Evolutionary conservation across 2,113 vertebrate species (phyloP), one percentile per base, ranked within the genome.

Genomic region (Gallinago paraguaiae): DNA sequence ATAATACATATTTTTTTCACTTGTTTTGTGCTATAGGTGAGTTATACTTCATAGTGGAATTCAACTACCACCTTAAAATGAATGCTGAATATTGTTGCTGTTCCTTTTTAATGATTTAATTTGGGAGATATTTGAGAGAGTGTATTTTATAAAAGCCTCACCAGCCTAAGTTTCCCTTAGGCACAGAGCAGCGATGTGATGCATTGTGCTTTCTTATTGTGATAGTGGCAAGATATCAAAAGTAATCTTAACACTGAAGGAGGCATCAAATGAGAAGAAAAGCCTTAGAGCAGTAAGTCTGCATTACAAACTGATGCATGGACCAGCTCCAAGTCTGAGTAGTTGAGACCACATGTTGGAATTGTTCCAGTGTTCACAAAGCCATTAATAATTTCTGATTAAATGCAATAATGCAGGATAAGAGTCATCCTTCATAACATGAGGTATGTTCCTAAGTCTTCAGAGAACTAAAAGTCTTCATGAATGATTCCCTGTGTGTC

Each of bases 1-100:
- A 11, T 16, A 37, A 7, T 30, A 12, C 3, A 0, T 2, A 6
- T 17, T 37, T n/a, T 22, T 53, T 67, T 24, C 2, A 13, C 33
- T 69, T 53, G 6, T 53, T 59, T 69, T 60, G 28, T 69, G 19
- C 28, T n/a, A 10, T 17, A 43, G 8, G 20, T 41, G 7, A 7
- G 4, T 45, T 81, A 12, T 25, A 57, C 22, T 70, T 51, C 27
- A 43, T 25, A 68, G 59, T 46, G 68, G 48, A 68, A 59, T 23
- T 71, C 23, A 86, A 74, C 17, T 60, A 25, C 28, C 13, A 5
- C 39, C 35, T 65, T 28, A 65, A 64, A 92, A 75, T 35, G 54
- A 64, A 43, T 35, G 37, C 24, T 69, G 50, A 53, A 46, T 84
- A 67, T 11, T 35, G 11, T 63, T 77, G 48, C 30, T 68, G 10